Evolutionary conservation across 2,888 invertebrate genomes (phyloP).

Genomic region (Sepioteuthis lessoniana): DNA sequence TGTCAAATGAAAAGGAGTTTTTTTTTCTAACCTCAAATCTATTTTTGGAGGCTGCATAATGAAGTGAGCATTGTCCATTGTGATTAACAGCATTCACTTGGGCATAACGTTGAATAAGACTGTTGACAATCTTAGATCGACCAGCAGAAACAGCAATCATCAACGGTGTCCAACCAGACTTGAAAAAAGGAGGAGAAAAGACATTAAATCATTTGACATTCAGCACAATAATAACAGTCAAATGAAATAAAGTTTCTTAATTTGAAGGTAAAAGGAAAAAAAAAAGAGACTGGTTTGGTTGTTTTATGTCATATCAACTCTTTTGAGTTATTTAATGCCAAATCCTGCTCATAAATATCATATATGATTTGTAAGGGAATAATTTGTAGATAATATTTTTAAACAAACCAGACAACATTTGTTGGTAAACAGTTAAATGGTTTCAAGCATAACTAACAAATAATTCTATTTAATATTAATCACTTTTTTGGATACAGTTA

Average conservation of each 20-base stretch:
- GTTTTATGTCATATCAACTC: too few relatives aligned
- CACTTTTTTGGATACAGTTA: too few relatives aligned
- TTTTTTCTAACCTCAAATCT: conserved; percentile 80
- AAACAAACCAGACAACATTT: too few relatives aligned
- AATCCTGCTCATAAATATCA: too few relatives aligned
- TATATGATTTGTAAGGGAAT: too few relatives aligned
- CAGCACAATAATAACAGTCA: neutral
- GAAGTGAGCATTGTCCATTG: conserved; percentile 86
- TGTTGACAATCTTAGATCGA: conserved; percentile 81
- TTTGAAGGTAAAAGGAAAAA: neutral
- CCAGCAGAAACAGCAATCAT: conserved; percentile 88
- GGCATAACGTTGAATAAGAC: conserved; percentile 82
- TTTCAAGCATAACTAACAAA: too few relatives aligned
- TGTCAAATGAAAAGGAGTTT: neutral
- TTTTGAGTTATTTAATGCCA: too few relatives aligned
- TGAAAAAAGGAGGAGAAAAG: conserved; percentile 48
- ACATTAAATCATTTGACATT: neutral
- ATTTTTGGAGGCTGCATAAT: conserved; percentile 90
- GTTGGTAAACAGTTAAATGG: too few relatives aligned
- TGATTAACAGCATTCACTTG: conserved; percentile 83
- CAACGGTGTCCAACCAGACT: conserved; percentile 82
- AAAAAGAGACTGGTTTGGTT: too few relatives aligned
- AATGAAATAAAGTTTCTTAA: neutral
- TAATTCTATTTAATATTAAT: too few relatives aligned
- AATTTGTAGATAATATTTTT: too few relatives aligned